phyloP scores from a whole-genome alignment of 1,140 invertebrate genomes.

The Ctenoplectra terminalis region DNA sequence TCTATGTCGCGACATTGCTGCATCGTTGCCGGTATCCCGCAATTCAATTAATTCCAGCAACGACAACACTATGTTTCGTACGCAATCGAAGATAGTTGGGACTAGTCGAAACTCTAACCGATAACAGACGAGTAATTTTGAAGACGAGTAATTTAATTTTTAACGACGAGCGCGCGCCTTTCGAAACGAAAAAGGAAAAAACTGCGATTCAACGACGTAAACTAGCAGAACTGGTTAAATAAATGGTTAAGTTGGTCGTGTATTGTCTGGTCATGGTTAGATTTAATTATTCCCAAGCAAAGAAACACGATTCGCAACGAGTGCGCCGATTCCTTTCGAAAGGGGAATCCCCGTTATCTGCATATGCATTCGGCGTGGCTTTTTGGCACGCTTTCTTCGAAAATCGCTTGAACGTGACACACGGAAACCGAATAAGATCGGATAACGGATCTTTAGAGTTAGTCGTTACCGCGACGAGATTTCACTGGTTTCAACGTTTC shows the following conservation, averaged over 20 bases:
- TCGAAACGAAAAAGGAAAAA: fast-evolving
- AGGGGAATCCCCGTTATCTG: slow-evolving; percentile 56
- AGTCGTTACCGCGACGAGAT: background rate
- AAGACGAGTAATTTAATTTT: no score
- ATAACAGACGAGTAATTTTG: no score
- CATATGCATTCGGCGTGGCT: slow-evolving; percentile 51
- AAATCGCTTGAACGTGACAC: slow-evolving; percentile 43
- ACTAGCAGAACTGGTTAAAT: no score
- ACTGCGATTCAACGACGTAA: no score
- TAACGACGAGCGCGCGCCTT: background rate
- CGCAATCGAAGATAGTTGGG: background rate
- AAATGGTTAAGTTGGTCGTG: background rate
- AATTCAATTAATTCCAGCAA: slow-evolving; percentile 34
- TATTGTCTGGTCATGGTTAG: slow-evolving; percentile 11
- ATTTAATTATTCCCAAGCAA: slow-evolving; percentile 43
- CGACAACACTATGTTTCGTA: background rate
- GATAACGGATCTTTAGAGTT: slow-evolving; percentile 51
- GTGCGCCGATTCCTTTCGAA: slow-evolving; percentile 5
- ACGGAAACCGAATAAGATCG: slow-evolving; percentile 55
- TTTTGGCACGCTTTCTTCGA: slow-evolving; percentile 63
- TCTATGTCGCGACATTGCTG: slow-evolving; percentile 44
- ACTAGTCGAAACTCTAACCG: no score
- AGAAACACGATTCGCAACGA: slow-evolving; percentile 6
- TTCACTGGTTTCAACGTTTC: background rate
- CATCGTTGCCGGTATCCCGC: slow-evolving; percentile 4